Percentiles rank a stretch among this genome's conserved stretches.
Conservation (phyloP, 2,113 vertebrate species). For the Passerina amoena region DNA sequence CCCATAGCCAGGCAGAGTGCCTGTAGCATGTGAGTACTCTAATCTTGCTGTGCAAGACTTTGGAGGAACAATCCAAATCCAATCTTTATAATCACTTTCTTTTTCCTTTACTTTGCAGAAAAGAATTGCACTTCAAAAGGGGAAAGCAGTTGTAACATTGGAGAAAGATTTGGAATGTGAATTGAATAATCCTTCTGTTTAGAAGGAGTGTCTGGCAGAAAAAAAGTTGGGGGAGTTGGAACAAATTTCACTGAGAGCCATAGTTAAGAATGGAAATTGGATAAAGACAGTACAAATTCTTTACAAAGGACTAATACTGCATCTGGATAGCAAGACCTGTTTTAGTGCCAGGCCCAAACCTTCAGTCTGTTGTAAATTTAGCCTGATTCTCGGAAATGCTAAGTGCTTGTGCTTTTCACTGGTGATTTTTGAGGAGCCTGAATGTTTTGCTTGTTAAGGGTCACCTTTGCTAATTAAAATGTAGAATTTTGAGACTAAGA, state of each 20-base stretch:
- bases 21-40: accelerated
- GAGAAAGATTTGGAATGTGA: background rate
- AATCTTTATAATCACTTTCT: background rate
- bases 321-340: conserved; percentile 28
- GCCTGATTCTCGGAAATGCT: conserved; percentile 12
- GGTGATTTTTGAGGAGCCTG: background rate
- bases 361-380: conserved; percentile 36
- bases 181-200: conserved; percentile 24
- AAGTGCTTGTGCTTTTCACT: background rate
- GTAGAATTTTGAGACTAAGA: background rate
- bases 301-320: conserved; percentile 44
- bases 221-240: background rate
- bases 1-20: background rate
- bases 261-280: conserved; percentile 52
- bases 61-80: background rate
- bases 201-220: background rate
- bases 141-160: background rate
- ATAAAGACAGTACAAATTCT: conserved; percentile 52
- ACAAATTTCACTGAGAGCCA: background rate
- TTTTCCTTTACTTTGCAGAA: background rate
- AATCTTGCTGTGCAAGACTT: background rate
- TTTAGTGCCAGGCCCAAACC: conserved; percentile 32
- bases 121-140: background rate
- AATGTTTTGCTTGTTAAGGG: background rate
- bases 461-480: background rate